These are phyloP conservation scores for Neomonachus schauinslandi DNA, from an alignment of 2,113 vertebrate genomes.

Conservation along the genomic window DNA sequence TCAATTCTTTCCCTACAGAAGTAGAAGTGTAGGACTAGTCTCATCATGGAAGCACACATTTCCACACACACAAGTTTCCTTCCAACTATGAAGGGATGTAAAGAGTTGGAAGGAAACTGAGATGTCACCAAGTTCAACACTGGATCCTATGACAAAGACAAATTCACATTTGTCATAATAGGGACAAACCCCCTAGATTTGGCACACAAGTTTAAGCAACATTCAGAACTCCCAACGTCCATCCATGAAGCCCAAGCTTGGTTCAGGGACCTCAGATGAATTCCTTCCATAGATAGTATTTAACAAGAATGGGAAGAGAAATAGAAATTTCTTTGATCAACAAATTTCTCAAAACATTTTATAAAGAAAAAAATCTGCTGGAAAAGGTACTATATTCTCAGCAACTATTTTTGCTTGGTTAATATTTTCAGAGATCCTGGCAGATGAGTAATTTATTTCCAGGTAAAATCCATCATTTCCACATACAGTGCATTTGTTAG, in stretches of 20 bases:
- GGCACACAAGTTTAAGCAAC: background rate
- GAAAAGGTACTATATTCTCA: conserved; percentile 33
- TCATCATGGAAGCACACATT: background rate
- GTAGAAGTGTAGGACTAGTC: too few relatives aligned
- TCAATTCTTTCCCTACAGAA: background rate
- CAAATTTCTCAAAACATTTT: conserved; percentile 42
- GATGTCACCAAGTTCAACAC: background rate
- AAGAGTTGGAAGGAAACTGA: background rate
- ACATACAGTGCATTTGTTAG: background rate
- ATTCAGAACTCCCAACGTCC: background rate
- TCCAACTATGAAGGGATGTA: too few relatives aligned
- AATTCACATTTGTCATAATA: too few relatives aligned
- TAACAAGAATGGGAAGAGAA: background rate
- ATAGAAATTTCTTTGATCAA: background rate
- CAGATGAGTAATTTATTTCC: conserved; percentile 45
- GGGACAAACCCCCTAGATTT: background rate
- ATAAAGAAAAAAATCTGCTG: background rate
- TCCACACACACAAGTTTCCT: background rate
- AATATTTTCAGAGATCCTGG: conserved; percentile 45
- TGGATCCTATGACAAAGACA: background rate
- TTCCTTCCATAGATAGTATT: background rate
- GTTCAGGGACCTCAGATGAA: background rate
- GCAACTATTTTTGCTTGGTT: conserved; percentile 62
- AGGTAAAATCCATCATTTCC: conserved; percentile 63
- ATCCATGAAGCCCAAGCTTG: background rate